Conservation (phyloP, 53 echinoderm and acorn worm genomes). For the Mesocentrotus franciscanus region DNA sequence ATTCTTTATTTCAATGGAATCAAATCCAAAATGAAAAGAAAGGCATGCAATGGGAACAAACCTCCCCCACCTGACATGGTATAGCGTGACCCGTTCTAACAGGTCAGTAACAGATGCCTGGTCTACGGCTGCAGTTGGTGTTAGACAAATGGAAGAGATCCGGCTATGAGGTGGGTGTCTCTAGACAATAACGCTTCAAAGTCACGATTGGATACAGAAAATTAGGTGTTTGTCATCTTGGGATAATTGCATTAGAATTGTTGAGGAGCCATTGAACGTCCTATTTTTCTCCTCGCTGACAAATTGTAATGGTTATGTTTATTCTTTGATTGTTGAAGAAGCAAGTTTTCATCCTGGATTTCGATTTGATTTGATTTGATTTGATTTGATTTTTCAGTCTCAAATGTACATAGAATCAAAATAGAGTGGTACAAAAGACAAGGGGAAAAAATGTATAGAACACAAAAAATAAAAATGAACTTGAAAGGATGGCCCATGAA, state of each 20-base stretch:
- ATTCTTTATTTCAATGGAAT: too few species aligned
- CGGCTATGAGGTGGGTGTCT: background rate
- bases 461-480: too few species aligned
- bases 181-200: background rate
- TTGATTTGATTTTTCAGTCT: too few species aligned
- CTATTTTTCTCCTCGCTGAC: background rate
- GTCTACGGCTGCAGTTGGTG: background rate
- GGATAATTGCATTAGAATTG: background rate
- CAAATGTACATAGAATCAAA: too few species aligned
- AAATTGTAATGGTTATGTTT: background rate
- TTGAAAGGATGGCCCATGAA: too few species aligned
- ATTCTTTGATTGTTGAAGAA: too few species aligned
- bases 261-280: background rate
- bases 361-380: too few species aligned
- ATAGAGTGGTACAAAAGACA: too few species aligned
- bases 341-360: too few species aligned
- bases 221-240: constrained; percentile 1
- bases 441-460: too few species aligned
- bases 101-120: background rate
- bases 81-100: background rate
- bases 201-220: constrained; percentile 8
- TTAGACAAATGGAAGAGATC: constrained; percentile 23
- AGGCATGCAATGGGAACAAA: background rate
- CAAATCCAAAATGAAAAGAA: background rate
- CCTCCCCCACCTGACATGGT: background rate